phyloP scores from a whole-genome alignment of 1,140 invertebrate genomes.

The Anadara kagoshimensis region DNA sequence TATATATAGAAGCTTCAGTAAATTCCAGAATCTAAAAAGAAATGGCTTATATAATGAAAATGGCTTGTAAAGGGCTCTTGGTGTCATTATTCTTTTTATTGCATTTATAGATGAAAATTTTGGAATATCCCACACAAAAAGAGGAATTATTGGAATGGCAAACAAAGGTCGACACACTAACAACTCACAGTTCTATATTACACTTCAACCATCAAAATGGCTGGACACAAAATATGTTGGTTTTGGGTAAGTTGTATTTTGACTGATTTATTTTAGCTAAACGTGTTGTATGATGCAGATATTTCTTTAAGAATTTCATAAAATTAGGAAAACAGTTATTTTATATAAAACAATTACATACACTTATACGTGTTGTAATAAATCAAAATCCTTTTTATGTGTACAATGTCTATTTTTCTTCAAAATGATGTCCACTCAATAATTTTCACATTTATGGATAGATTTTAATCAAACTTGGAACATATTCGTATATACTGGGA shows the following conservation, averaged over 20 bases:
- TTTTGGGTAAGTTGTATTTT: conserved; percentile 66
- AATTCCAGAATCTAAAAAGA: too few species aligned
- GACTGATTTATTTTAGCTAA: not conserved
- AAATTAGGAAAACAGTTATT: not conserved
- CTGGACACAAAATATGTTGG: conserved; percentile 75
- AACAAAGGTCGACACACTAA: conserved; percentile 73
- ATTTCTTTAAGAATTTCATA: not conserved
- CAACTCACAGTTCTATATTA: conserved; percentile 74
- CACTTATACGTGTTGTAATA: too few species aligned
- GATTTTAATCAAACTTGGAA: too few species aligned
- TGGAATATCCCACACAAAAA: conserved; percentile 63
- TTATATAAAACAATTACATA: not conserved
- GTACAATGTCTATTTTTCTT: too few species aligned
- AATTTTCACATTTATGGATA: too few species aligned
- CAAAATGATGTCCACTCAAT: too few species aligned
- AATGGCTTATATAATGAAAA: too few species aligned
- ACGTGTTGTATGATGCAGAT: not conserved
- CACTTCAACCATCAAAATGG: conserved; percentile 68
- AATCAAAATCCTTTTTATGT: too few species aligned
- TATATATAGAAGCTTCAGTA: too few species aligned
- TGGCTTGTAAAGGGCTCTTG: too few species aligned
- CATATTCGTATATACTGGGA: too few species aligned
- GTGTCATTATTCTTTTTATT: conserved; percentile 3
- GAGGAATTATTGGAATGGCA: conserved; percentile 74
- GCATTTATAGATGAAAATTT: conserved; percentile 73